A percentile compares a stretch with the other conserved stretches of the same genome.
Evolutionary conservation across 2,888 invertebrate genomes (phyloP).

Genomic region (Cordylochernes scorpioides): DNA sequence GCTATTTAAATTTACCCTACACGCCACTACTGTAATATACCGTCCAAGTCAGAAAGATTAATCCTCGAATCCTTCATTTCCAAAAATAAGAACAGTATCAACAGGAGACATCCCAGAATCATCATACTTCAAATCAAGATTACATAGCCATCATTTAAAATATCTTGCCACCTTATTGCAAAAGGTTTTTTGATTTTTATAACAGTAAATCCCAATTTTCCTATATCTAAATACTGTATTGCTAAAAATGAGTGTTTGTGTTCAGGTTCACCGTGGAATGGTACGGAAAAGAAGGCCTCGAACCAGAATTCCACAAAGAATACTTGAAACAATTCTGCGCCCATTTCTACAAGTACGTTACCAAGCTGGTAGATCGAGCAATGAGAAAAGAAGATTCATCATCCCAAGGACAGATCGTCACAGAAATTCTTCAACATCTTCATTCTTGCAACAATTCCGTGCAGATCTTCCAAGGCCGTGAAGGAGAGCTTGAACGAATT

Average conservation of each 20-base stretch:
- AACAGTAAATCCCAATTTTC: too few relatives aligned
- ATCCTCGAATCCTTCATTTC: too few relatives aligned
- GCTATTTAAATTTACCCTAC: too few relatives aligned
- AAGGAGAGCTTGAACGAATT: constrained; percentile 51
- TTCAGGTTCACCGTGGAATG: constrained; percentile 73
- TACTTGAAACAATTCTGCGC: constrained; percentile 78
- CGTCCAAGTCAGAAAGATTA: too few relatives aligned
- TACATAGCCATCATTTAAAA: too few relatives aligned
- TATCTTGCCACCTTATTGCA: too few relatives aligned
- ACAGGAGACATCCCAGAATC: too few relatives aligned
- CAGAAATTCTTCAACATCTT: constrained; percentile 74
- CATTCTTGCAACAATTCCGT: constrained; percentile 85
- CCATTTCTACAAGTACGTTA: constrained; percentile 74
- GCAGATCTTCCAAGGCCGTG: constrained; percentile 72
- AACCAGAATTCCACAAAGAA: constrained; percentile 68
- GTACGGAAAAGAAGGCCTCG: constrained; percentile 81
- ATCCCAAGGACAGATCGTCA: constrained; percentile 71
- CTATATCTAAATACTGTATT: too few relatives aligned
- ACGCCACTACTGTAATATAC: too few relatives aligned
- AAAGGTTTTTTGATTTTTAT: too few relatives aligned
- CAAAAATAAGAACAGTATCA: too few relatives aligned
- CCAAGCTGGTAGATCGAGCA: constrained; percentile 68
- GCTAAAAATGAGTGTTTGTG: neutral
- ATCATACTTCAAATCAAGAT: too few relatives aligned
- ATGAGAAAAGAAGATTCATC: constrained; percentile 87